Evolutionary conservation across 2,113 vertebrate species (phyloP).

Genomic region (Rutilus rutilus): DNA sequence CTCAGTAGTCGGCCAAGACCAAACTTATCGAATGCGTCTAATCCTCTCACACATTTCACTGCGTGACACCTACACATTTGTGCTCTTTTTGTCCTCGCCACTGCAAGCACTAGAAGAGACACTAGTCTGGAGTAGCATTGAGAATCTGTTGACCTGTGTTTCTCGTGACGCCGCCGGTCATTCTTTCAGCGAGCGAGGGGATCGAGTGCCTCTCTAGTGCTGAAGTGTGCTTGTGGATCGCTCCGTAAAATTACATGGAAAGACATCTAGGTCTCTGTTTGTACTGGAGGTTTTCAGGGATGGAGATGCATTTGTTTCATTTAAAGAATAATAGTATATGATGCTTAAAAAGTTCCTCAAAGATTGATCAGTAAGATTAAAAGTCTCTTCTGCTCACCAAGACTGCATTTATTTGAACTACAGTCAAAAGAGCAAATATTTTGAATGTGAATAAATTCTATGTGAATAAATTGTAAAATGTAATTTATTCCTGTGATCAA

Average conservation of each 20-base stretch:
- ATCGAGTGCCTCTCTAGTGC: neutral
- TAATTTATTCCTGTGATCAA: no score
- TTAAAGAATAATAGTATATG: neutral
- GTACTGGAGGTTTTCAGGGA: neutral
- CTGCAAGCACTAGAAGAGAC: neutral
- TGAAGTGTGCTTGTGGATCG: neutral
- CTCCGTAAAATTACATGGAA: neutral
- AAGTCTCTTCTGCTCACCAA: no score
- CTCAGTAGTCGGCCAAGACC: slow-evolving; percentile 18
- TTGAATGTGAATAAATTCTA: no score
- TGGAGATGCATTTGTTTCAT: neutral
- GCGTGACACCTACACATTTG: neutral
- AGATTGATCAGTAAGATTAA: no score
- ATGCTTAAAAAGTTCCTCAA: no score
- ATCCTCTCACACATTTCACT: slow-evolving; percentile 13
- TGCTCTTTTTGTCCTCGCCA: slow-evolving; percentile 6
- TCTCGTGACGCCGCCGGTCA: neutral
- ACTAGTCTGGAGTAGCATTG: neutral
- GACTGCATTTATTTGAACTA: no score
- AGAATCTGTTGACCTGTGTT: neutral
- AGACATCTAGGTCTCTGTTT: neutral
- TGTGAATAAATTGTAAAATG: no score
- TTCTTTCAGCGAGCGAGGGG: neutral
- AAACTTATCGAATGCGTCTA: neutral
- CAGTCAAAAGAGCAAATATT: no score